phyloP scores from a whole-genome alignment of 2,888 invertebrate species.

The Laothoe populi region DNA sequence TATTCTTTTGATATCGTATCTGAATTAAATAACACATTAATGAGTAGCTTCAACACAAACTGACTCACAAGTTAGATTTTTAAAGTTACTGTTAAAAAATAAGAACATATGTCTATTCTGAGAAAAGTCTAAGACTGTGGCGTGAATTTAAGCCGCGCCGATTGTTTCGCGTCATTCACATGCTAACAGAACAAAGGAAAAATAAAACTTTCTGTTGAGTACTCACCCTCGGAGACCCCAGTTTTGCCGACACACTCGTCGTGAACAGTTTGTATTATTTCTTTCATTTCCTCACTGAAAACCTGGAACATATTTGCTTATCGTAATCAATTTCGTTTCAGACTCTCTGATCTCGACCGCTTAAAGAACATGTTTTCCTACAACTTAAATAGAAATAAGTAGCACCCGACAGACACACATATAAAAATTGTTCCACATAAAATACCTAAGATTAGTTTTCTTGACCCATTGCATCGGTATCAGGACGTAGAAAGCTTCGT shows the following conservation, averaged over 20 bases:
- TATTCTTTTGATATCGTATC: constrained; percentile 12
- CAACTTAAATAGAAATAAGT: background rate
- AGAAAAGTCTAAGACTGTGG: constrained; percentile 32
- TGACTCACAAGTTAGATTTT: background rate
- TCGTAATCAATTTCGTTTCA: constrained; percentile 29
- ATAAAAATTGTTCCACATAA: too few species aligned
- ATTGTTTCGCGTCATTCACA: constrained; percentile 71
- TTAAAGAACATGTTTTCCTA: background rate
- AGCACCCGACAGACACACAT: background rate
- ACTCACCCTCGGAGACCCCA: constrained; percentile 79
- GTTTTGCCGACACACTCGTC: constrained; percentile 78
- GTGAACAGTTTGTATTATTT: constrained; percentile 81
- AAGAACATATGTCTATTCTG: constrained; percentile 15
- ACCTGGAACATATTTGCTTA: constrained; percentile 65
- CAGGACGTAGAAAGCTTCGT: too few species aligned
- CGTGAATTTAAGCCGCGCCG: constrained; percentile 54
- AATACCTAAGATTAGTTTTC: too few species aligned
- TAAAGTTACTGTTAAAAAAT: background rate
- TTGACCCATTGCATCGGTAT: too few species aligned
- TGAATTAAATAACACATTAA: constrained; percentile 4
- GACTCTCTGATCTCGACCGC: background rate
- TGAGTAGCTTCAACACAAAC: background rate
- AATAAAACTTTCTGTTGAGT: constrained; percentile 68
- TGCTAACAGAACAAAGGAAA: constrained; percentile 73
- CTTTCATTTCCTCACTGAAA: constrained; percentile 80